A percentile compares a stretch with the other conserved stretches of the same genome.
These are phyloP conservation scores for Pollenia griseotomentosa DNA, from an alignment of 2,888 invertebrate genomes.

Conservation along the genomic window DNA sequence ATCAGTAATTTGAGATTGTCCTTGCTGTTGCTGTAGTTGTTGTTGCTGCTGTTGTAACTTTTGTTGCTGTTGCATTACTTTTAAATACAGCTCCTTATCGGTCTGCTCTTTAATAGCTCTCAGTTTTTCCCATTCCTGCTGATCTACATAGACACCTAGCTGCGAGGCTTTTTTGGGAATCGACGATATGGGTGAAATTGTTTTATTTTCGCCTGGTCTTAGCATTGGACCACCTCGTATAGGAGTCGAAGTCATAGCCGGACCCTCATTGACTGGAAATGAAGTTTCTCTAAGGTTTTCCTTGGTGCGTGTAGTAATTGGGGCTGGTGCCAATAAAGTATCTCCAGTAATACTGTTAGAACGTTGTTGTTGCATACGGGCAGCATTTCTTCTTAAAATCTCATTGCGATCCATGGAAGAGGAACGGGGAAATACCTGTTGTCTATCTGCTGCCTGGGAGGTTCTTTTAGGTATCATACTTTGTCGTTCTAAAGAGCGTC, in stretches of 20 bases:
- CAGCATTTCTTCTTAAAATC: conserved; percentile 77
- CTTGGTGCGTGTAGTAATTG: conserved; percentile 72
- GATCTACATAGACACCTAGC: conserved; percentile 75
- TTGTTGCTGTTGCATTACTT: conserved; percentile 80
- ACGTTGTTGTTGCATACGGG: conserved; percentile 60
- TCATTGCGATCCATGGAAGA: conserved; percentile 82
- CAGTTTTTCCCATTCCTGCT: conserved; percentile 81
- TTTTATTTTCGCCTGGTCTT: conserved; percentile 51
- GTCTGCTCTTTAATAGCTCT: conserved; percentile 82
- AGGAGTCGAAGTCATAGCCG: conserved; percentile 78
- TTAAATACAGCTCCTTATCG: conserved; percentile 81
- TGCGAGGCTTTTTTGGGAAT: conserved; percentile 68
- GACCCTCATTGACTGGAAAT: conserved; percentile 75
- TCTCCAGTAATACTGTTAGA: conserved; percentile 69
- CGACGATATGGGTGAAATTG: conserved; percentile 66
- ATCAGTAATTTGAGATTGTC: conserved; percentile 37
- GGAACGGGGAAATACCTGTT: conserved; percentile 78
- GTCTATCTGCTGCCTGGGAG: conserved; percentile 73
- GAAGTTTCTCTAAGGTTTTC: conserved; percentile 76
- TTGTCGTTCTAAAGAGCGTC: conserved; percentile 79
- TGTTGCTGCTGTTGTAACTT: conserved; percentile 75
- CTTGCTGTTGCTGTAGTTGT: conserved; percentile 72
- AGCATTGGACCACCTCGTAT: conserved; percentile 66
- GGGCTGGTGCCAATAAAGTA: conserved; percentile 56
- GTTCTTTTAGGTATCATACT: conserved; percentile 80